phyloP scores from a whole-genome alignment of 1,140 invertebrate species.

The Lasaia peninsularis region DNA sequence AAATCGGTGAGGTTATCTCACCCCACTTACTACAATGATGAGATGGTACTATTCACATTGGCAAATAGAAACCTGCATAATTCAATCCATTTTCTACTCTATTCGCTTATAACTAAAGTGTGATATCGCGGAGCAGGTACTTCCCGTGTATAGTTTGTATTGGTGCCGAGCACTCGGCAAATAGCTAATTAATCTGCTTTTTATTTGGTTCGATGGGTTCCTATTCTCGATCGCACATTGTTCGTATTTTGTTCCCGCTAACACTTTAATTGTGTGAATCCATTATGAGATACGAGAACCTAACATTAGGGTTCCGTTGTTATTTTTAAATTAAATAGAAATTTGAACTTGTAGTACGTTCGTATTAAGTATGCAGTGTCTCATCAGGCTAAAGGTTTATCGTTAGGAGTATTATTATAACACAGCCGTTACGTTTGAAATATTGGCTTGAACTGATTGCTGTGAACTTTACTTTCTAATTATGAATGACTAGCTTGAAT shows the following conservation, averaged over 20 bases:
- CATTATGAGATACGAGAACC: slow-evolving; percentile 6
- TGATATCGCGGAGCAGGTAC: not conserved
- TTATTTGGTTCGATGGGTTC: slow-evolving; percentile 12
- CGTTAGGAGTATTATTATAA: not conserved
- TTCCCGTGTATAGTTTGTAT: not conserved
- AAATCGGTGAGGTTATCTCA: slow-evolving; percentile 16
- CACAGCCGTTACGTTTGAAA: too few species aligned
- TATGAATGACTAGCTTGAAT: too few species aligned
- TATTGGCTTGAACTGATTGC: too few species aligned
- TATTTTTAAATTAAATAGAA: not conserved
- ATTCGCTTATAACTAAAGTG: not conserved
- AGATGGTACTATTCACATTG: slow-evolving; percentile 3
- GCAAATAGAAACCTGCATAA: not conserved
- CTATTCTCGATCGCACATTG: slow-evolving; percentile 11
- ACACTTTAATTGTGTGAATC: slow-evolving; percentile 11
- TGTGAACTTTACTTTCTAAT: too few species aligned
- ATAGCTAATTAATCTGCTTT: slow-evolving; percentile 12
- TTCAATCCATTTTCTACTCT: not conserved
- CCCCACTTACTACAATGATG: slow-evolving; percentile 20
- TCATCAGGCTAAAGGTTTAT: too few species aligned
- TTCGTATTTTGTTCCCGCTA: slow-evolving; percentile 4
- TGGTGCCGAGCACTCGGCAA: slow-evolving; percentile 2
- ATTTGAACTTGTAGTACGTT: too few species aligned
- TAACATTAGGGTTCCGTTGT: not conserved
- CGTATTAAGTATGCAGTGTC: too few species aligned